phyloP scores from a whole-genome alignment of 2,797 vertebrate genomes.

The Leptoclinus maculatus region DNA sequence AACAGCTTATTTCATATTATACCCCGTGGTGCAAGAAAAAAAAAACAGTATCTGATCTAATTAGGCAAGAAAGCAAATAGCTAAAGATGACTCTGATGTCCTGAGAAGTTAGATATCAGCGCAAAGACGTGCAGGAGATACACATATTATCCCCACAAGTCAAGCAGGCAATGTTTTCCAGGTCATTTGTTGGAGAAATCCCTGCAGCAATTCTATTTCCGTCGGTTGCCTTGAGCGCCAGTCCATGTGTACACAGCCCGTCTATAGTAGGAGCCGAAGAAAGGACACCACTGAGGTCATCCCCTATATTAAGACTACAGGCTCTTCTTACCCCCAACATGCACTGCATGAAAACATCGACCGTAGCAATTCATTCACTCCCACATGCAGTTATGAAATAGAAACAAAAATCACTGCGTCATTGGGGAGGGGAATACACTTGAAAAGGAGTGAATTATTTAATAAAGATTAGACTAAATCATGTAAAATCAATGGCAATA shows the following conservation, averaged over 20 bases:
- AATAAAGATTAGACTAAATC: neutral
- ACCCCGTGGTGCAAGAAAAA: conserved; percentile 4
- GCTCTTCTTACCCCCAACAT: conserved; percentile 68
- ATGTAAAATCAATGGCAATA: neutral
- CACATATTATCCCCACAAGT: conserved; percentile 71
- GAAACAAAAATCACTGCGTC: neutral
- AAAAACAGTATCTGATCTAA: conserved; percentile 35
- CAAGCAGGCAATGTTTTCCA: conserved; percentile 80
- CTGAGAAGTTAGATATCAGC: conserved; percentile 47
- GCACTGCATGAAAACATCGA: conserved; percentile 36
- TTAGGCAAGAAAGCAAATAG: conserved; percentile 35
- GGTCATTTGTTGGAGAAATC: conserved; percentile 84
- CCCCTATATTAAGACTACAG: conserved; percentile 79
- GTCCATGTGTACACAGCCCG: conserved; percentile 77
- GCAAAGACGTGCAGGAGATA: conserved; percentile 48
- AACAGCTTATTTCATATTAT: conserved; percentile 32
- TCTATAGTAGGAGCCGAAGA: conserved; percentile 77
- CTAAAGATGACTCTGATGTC: conserved; percentile 39
- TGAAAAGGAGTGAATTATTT: neutral
- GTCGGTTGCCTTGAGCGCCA: conserved; percentile 75
- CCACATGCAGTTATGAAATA: neutral
- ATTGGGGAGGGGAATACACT: neutral
- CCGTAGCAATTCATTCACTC: conserved; percentile 19
- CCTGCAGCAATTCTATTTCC: conserved; percentile 83
- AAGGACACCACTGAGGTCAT: conserved; percentile 84